Base-by-base conservation (phyloP, 2,888 invertebrate species). In the Trachelus iudaicus region DNA sequence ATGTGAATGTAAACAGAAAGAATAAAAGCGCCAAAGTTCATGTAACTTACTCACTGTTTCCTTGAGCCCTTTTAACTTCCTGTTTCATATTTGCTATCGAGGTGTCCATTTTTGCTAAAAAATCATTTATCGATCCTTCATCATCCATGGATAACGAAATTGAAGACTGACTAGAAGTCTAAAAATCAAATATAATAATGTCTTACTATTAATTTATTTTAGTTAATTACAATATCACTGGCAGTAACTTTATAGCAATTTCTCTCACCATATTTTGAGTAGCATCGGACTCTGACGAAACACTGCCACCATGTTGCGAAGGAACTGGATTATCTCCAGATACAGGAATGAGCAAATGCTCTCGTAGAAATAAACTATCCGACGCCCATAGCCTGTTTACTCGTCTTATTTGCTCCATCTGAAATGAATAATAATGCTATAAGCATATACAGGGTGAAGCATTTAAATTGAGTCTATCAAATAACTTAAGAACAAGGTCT, bases 381-480 rank as follows among this genome's bases (percentile, higher is more conserved):
- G 97, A 95, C 68, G 98, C 97, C 94, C 97, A 98, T 81, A 98
- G 93, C 87, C 97, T 95, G 92, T 98, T 98, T 79, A 95, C 96
- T 88, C 98, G 94, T 87, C 98, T 95, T 90, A 98, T 97, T 92
- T 97, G 97, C 93, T 98, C 98, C 92, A 97, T 98, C 98, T 98
- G 93, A 76, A 94, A 94, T 83, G 89, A 89, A 89, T 87, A 83
- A 73, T 34, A 31, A 35, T 34, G 6, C 40, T 15, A 40, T 40
- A 15, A 15, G 1, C 15, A 40, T 6, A 15, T 35, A 12, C 3
- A 35, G 12, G 12, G 3, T 35, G 12, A 35, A 3, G 12, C 3
- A 35, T 35, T 35, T 35, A 35, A 35, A 12, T 35, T 35, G 12
- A 35, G 35, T 12, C 35, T 35, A 11, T 35, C 35, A 35, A 35